Conservation (phyloP, 2,113 vertebrate species). For the Thymallus thymallus region DNA sequence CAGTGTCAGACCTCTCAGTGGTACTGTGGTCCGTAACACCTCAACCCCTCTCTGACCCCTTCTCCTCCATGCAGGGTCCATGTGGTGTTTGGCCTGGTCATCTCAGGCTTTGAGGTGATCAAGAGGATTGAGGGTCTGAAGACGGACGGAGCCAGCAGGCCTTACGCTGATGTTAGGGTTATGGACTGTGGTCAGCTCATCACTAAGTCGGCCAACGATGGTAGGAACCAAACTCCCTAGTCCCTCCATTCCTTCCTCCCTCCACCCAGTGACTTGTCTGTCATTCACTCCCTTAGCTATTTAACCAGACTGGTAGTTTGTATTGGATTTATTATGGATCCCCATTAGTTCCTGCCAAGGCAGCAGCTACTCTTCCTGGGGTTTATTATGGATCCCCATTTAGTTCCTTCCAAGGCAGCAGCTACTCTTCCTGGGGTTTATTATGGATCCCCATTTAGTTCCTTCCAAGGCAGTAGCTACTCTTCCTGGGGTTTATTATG, state of each 20-base stretch:
- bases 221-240: constrained; percentile 63
- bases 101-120: constrained; percentile 96
- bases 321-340: too few relatives aligned
- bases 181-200: constrained; percentile 93
- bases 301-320: too few relatives aligned
- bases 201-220: constrained; percentile 86
- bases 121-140: constrained; percentile 96
- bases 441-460: too few relatives aligned
- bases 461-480: too few relatives aligned
- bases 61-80: constrained; percentile 80
- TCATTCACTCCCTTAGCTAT: too few relatives aligned
- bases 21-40: not conserved
- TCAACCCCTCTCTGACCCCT: not conserved
- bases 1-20: not conserved
- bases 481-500: too few relatives aligned
- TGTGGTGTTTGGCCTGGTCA: constrained; percentile 95
- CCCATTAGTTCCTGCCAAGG: too few relatives aligned
- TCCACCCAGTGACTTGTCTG: too few relatives aligned
- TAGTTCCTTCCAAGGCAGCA: too few relatives aligned
- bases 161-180: constrained; percentile 93
- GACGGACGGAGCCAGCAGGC: constrained; percentile 91
- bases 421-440: too few relatives aligned
- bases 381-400: too few relatives aligned
- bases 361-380: too few relatives aligned
- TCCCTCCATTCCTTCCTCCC: not conserved